Evolutionary conservation across 2,113 vertebrate genomes (phyloP), one percentile per base, ranked within the genome.

Genomic region (Phalacrocorax pelagicus): DNA sequence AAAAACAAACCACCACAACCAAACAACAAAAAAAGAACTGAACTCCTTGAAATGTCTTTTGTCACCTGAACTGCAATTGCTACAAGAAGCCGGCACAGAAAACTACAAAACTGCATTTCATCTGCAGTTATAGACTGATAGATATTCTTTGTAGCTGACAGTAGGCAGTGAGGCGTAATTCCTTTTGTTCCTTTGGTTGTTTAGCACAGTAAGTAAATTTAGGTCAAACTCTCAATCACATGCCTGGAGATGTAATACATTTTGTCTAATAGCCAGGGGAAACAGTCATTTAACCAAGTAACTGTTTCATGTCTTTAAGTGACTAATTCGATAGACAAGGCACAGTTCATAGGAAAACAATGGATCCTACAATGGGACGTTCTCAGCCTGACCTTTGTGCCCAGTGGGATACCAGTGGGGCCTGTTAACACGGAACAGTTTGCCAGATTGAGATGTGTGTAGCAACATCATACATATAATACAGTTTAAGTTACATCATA

Each of bases 181-280:
- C 54, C 78, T 90, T 86, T 88, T 95, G 82, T 81, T 58, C 77
- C 62, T 91, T 62, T 38, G 51, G 55, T 94, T 82, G 63, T 94
- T 94, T 87, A 92, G 87, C 65, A 13, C 52, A 92, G 89, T 75
- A 94, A 93, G 88, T 80, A 90, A 94, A 95, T 95, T 88, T 95
- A 96, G 96, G 91, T 97, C 94, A 96, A 90, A 86, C 62, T 94
- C 81, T 94, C 81, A 52, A 77, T 75, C 84, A 52, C 52, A 52
- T 73, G 80, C 92, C 85, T 92, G 86, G 51, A 77, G 88, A 86
- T 90, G 55, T 74, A 92, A 88, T 84, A 63, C 63, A 40, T 54
- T 95, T 91, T 86, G 90, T 58, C 75, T 69, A 93, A 92, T 66
- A 93, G 94, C 75, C 82, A 70, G 67, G 88, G 88, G 82, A 96